Evolutionary conservation across 2,888 invertebrate genomes (phyloP).

Genomic region (Carcina quercana): DNA sequence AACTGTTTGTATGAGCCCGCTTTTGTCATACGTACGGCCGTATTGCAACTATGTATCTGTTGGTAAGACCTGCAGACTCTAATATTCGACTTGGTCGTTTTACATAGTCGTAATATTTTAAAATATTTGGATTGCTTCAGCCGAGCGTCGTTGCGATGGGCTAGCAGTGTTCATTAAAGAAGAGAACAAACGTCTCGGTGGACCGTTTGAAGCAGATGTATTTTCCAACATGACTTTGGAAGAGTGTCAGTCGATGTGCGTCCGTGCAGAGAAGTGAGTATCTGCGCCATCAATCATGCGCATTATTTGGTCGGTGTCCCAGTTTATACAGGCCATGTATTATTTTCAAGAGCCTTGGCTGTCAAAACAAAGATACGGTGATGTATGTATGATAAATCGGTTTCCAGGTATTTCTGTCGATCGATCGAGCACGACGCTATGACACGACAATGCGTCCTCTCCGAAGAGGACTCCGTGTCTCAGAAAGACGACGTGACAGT

Average conservation of each 20-base stretch:
- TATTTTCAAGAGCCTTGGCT: too few relatives aligned
- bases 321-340: background rate
- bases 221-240: conserved; percentile 90
- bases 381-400: conserved; percentile 2
- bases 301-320: background rate
- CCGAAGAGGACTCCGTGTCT: conserved; percentile 92
- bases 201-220: conserved; percentile 91
- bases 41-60: too few relatives aligned
- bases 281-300: background rate
- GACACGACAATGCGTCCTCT: conserved; percentile 89
- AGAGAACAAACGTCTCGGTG: conserved; percentile 89
- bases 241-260: conserved; percentile 91
- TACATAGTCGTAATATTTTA: conserved; percentile 7
- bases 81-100: too few relatives aligned
- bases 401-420: conserved; percentile 84
- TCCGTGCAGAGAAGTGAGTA: conserved; percentile 88
- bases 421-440: conserved; percentile 93
- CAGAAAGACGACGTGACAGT: conserved; percentile 91
- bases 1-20: too few relatives aligned
- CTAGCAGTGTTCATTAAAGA: conserved; percentile 91
- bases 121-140: conserved; percentile 66
- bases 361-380: too few relatives aligned
- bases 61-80: too few relatives aligned
- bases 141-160: conserved; percentile 90
- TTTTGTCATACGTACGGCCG: too few relatives aligned